Conservation (phyloP, 2,888 invertebrate genomes). For the Drosophila putrida region DNA sequence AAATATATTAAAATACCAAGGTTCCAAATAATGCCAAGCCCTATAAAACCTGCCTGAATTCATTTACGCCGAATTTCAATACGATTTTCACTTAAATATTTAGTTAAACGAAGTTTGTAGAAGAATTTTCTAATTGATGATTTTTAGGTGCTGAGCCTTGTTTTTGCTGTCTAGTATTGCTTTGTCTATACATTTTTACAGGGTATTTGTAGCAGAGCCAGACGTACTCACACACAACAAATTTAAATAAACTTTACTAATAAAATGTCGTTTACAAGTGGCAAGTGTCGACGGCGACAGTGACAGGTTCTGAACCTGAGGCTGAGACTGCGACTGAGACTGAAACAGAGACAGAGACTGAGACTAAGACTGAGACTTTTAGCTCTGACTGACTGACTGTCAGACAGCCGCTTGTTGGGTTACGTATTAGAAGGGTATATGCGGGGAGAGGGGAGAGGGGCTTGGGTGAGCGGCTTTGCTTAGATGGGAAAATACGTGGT, state of each 20-base stretch:
- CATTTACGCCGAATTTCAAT: too few species aligned
- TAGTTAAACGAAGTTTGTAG: too few species aligned
- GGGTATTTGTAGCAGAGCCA: conserved; percentile 6
- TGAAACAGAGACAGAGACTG: conserved; percentile 9
- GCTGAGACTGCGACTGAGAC: conserved; percentile 22
- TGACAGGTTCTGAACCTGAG: conserved; percentile 41
- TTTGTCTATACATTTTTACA: background rate
- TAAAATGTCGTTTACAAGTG: conserved; percentile 80
- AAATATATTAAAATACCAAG: too few species aligned
- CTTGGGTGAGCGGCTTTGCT: background rate
- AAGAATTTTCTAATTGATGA: too few species aligned
- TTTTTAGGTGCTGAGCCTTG: too few species aligned
- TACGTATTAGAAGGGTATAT: conserved; percentile 32
- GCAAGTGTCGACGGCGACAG: conserved; percentile 69
- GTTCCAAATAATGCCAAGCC: too few species aligned
- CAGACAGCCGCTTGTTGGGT: conserved; percentile 37
- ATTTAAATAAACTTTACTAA: conserved; percentile 80
- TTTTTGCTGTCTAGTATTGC: too few species aligned
- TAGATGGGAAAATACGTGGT: background rate
- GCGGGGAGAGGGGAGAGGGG: background rate
- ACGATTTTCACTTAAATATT: too few species aligned
- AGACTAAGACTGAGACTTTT: conserved; percentile 29
- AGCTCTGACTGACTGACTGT: conserved; percentile 52
- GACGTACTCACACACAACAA: conserved; percentile 54
- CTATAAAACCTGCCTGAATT: too few species aligned